A percentile compares a stretch with the other conserved stretches of the same genome.
Evolutionary conservation across 2,888 invertebrate species (phyloP).

Genomic region (Mesoligia furuncula): DNA sequence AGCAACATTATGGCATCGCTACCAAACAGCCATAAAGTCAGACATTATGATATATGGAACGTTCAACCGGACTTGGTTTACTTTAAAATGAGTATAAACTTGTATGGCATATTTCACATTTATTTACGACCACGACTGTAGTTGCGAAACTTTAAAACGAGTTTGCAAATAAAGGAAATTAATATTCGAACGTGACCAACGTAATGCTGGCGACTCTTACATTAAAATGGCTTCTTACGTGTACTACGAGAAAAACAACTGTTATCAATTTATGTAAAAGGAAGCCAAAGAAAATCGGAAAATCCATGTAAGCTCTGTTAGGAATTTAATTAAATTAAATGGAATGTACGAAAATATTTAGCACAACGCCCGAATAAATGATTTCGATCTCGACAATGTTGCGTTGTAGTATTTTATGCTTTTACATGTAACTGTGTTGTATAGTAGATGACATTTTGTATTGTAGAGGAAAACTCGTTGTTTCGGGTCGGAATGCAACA

Average conservation of each 20-base stretch:
- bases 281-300: slow-evolving; percentile 26
- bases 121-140: slow-evolving; percentile 40
- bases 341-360: slow-evolving; percentile 48
- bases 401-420: slow-evolving; percentile 31
- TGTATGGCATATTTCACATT: slow-evolving; percentile 45
- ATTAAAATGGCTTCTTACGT: slow-evolving; percentile 25
- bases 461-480: slow-evolving; percentile 42
- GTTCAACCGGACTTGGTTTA: slow-evolving; percentile 33
- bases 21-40: slow-evolving; percentile 46
- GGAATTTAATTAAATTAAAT: slow-evolving; percentile 57
- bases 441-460: slow-evolving; percentile 22
- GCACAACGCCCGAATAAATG: slow-evolving; percentile 46
- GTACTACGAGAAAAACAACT: slow-evolving; percentile 25
- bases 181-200: slow-evolving; percentile 47
- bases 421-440: slow-evolving; percentile 30
- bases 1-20: slow-evolving; percentile 21
- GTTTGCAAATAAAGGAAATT: slow-evolving; percentile 57
- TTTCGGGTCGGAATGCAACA: slow-evolving; percentile 68
- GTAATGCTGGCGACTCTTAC: slow-evolving; percentile 7
- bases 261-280: slow-evolving; percentile 38
- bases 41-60: slow-evolving; percentile 38
- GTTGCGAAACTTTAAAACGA: slow-evolving; percentile 42
- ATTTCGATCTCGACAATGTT: slow-evolving; percentile 33
- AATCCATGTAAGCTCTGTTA: slow-evolving; percentile 27
- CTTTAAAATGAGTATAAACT: slow-evolving; percentile 41